Evolutionary conservation across 2,113 vertebrate species (phyloP).

Genomic region (Carlito syrichta): DNA sequence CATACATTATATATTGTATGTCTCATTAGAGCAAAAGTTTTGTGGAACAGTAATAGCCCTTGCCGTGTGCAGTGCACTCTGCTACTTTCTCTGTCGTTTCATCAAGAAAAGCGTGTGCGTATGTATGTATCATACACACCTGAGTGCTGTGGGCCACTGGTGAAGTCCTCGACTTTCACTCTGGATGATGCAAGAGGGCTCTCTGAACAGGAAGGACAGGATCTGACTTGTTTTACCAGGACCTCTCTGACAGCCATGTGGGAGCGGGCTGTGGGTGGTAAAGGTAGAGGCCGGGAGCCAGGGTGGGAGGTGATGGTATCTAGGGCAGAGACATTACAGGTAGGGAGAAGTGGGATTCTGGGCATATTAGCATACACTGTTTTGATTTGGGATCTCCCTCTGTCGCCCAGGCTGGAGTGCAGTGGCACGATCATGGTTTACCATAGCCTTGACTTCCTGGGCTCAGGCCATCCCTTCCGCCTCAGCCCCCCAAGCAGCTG

Average conservation of each 20-base stretch:
- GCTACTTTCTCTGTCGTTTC: no score
- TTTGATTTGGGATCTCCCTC: no score
- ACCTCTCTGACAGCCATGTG: not conserved
- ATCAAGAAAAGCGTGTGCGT: not conserved
- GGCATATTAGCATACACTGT: no score
- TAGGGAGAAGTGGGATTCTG: not conserved
- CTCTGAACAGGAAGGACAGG: not conserved
- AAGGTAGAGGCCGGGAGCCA: rapidly evolving
- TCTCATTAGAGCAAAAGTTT: not conserved
- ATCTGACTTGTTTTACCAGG: not conserved
- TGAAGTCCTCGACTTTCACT: not conserved
- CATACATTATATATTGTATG: not conserved
- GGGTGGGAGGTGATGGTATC: not conserved
- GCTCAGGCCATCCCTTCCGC: no score
- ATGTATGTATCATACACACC: no score
- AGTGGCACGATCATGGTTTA: no score
- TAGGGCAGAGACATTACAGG: not conserved
- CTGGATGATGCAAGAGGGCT: not conserved
- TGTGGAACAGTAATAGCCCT: rapidly evolving
- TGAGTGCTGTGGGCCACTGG: no score
- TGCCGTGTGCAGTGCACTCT: not conserved
- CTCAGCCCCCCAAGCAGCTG: no score
- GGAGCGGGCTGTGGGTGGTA: not conserved
- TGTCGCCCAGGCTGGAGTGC: no score
- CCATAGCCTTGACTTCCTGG: no score